These are phyloP conservation scores for Phalacrocorax carbo DNA, from an alignment of 2,113 vertebrate species.

Conservation along the genomic window DNA sequence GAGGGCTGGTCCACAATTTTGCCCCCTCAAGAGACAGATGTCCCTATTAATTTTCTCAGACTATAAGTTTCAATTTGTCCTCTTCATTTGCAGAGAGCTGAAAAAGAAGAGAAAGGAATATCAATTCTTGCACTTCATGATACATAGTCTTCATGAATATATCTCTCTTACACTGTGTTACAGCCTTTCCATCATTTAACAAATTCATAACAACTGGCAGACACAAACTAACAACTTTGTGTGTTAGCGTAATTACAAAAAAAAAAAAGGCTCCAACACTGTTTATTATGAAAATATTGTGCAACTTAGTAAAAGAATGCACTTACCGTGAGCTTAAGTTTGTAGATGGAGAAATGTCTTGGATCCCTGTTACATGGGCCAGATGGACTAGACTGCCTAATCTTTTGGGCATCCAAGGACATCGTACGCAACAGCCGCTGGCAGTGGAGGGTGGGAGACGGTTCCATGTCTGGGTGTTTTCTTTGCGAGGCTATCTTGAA, in stretches of 20 bases:
- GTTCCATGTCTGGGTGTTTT: neutral
- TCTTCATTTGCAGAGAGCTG: conserved; percentile 40
- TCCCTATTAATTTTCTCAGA: conserved; percentile 17
- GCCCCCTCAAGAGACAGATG: neutral
- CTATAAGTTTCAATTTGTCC: neutral
- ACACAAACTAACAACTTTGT: neutral
- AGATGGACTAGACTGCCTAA: neutral
- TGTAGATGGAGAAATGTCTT: conserved; percentile 16
- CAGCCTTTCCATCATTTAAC: neutral
- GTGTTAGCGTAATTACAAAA: neutral
- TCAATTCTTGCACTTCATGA: neutral
- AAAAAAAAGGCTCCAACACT: neutral
- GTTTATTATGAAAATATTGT: neutral
- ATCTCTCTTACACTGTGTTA: neutral
- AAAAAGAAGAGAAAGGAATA: conserved; percentile 39
- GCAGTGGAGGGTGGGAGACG: neutral
- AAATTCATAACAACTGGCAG: neutral
- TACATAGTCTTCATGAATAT: neutral
- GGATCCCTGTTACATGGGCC: neutral
- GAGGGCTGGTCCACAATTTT: neutral
- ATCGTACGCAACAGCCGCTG: neutral
- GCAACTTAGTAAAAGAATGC: neutral
- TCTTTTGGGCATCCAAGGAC: conserved; percentile 4
- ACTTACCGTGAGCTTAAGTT: conserved; percentile 45
- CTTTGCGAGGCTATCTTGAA: conserved; percentile 52